These are phyloP conservation scores for Eublepharis macularius DNA, from an alignment of 2,113 vertebrate species.

Conservation along the genomic window DNA sequence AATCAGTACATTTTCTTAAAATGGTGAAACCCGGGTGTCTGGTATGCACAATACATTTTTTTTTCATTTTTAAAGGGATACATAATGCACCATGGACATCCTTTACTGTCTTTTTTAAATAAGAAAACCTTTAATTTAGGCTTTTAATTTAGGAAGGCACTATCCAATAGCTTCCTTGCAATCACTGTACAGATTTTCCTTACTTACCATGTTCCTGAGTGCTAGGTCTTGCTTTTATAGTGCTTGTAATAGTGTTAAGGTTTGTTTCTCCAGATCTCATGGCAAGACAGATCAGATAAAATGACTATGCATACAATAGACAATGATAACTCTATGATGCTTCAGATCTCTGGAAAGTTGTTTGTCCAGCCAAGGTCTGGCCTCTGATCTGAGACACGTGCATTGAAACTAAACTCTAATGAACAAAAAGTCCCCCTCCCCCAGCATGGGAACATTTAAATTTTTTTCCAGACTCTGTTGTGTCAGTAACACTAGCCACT, in stretches of 20 bases:
- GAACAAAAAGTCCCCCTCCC: constrained; percentile 31
- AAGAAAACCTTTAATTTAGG: no score
- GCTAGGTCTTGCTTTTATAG: not conserved
- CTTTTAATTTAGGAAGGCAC: not conserved
- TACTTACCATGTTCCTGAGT: not conserved
- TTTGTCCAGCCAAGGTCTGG: constrained; percentile 28
- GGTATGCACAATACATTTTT: not conserved
- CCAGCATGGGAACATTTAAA: constrained; percentile 53
- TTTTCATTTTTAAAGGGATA: not conserved
- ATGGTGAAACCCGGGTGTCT: not conserved
- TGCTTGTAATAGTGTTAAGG: not conserved
- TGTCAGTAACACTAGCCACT: constrained; percentile 40
- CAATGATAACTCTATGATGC: not conserved
- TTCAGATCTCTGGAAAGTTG: not conserved
- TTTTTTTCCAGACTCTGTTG: constrained; percentile 44
- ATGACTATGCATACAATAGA: not conserved
- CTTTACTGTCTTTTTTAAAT: no score
- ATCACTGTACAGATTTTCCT: not conserved
- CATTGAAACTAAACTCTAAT: constrained; percentile 19
- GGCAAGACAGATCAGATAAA: not conserved
- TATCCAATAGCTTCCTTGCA: not conserved
- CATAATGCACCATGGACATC: not conserved
- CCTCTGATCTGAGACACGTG: constrained; percentile 26
- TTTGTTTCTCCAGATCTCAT: not conserved
- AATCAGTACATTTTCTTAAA: not conserved